Conservation (phyloP, 2,888 invertebrate genomes). For the Dioctria rufipes region DNA sequence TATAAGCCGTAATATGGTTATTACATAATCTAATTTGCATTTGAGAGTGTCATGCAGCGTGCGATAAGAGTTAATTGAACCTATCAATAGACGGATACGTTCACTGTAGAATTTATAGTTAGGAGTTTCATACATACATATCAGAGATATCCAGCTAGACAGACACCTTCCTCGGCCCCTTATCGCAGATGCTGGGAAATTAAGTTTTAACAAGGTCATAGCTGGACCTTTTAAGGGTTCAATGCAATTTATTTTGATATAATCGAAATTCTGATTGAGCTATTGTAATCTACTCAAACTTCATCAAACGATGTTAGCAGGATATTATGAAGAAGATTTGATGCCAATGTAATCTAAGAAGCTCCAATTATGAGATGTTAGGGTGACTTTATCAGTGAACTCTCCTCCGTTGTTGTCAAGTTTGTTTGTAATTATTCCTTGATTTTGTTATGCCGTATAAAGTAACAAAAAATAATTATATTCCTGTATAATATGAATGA, state of each 20-base stretch:
- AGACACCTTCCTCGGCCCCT: constrained; percentile 20
- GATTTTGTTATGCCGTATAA: too few relatives aligned
- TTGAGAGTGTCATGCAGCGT: constrained; percentile 48
- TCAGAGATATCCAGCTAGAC: not conserved
- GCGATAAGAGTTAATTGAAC: constrained; percentile 55
- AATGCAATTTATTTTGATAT: constrained; percentile 50
- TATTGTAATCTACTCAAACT: constrained; percentile 30
- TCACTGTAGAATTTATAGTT: constrained; percentile 26
- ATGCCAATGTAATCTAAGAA: not conserved
- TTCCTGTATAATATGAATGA: too few relatives aligned
- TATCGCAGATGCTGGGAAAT: constrained; percentile 48
- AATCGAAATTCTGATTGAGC: constrained; percentile 45
- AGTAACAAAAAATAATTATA: too few relatives aligned
- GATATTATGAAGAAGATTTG: not conserved
- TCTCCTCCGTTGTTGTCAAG: too few relatives aligned
- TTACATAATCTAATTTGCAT: constrained; percentile 54
- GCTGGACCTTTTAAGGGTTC: constrained; percentile 40
- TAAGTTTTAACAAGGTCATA: constrained; percentile 50
- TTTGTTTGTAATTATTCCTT: too few relatives aligned
- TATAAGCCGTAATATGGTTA: constrained; percentile 35
- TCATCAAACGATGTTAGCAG: constrained; percentile 1
- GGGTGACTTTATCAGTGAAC: not conserved
- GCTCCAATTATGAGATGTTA: not conserved
- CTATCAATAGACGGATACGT: constrained; percentile 47
- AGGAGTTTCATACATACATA: not conserved